Base-by-base conservation (phyloP, 64 coral and sea anemone genomes). In the Actinia equina region DNA sequence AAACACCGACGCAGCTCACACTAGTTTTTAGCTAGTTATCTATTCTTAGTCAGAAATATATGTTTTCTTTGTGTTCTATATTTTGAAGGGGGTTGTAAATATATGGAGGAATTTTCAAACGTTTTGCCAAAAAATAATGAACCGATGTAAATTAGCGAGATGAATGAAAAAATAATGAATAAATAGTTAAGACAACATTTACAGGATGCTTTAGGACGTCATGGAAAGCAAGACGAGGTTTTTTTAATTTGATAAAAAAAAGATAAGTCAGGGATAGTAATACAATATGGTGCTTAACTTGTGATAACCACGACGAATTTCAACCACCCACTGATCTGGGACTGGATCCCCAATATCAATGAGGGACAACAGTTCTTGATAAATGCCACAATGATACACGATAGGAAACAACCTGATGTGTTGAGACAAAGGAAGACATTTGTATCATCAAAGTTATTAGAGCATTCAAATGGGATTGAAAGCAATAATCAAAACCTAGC, bases 391-490 rank as follows among this genome's bases (percentile, higher is more conserved):
- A 14, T 74, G 26, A 74, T 15, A 74, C 23, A 74, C n/a, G 13
- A 14, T 74, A 25, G 30, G 30, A 37, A 37, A 37, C 30, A 37
- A 37, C 30, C 30, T 37, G 30, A 41, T 69, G 69, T 30, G 69
- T 74, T 9, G 60, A 74, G 69, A 74, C 26, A 74, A 74, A 74
- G 69, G 69, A 74, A 74, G 2, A 65, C 26, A 74, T 74, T 74
- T 74, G 69, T 74, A 74, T 74, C 37, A 74, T 74, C 69, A 30
- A 12, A 74, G 26, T 74, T 74, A 74, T 74, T 25, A 30, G 11
- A 26, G 25, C 23, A 30, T 74, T 74, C 42, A 74, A 74, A 74
- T 17, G 69, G 69, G 15, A 9, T 10, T 69, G 22, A 20, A 69
- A 26, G 22, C 63, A 23, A 69, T n/a, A 69, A 69, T 22, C 63